phyloP scores from a whole-genome alignment of 2,888 invertebrate genomes.

The Torymus tubicola region DNA sequence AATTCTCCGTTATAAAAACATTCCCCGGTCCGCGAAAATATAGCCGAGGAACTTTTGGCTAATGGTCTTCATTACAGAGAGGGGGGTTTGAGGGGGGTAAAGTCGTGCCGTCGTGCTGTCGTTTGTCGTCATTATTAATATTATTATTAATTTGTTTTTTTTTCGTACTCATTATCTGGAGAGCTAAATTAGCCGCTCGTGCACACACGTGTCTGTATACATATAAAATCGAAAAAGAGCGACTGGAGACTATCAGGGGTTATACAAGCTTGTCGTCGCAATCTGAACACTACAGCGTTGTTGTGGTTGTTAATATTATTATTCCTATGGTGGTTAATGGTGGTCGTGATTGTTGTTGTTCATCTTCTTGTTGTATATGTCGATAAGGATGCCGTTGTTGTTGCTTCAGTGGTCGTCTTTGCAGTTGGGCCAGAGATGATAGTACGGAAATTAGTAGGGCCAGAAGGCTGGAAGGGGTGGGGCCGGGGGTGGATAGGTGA shows the following conservation, averaged over 20 bases:
- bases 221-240: slow-evolving; percentile 26
- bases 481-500: slow-evolving; percentile 69
- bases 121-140: slow-evolving; percentile 59
- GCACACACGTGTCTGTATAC: neutral
- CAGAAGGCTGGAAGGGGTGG: slow-evolving; percentile 74
- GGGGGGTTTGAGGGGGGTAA: no score
- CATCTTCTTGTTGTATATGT: neutral
- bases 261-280: slow-evolving; percentile 67
- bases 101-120: slow-evolving; percentile 58
- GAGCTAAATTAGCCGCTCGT: slow-evolving; percentile 2
- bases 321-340: neutral
- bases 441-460: slow-evolving; percentile 68
- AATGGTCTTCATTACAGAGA: slow-evolving; percentile 58
- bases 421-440: neutral
- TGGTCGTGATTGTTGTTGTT: neutral
- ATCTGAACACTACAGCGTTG: slow-evolving; percentile 73
- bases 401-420: neutral
- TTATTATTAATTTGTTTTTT: no score
- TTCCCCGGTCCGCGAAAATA: slow-evolving; percentile 74
- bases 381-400: no score
- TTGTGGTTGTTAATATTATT: slow-evolving; percentile 6
- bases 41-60: slow-evolving; percentile 71
- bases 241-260: slow-evolving; percentile 49
- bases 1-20: slow-evolving; percentile 73
- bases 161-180: slow-evolving; percentile 46